Evolutionary conservation across 2,888 invertebrate genomes (phyloP).

Genomic region (Leistus spinibarbis): DNA sequence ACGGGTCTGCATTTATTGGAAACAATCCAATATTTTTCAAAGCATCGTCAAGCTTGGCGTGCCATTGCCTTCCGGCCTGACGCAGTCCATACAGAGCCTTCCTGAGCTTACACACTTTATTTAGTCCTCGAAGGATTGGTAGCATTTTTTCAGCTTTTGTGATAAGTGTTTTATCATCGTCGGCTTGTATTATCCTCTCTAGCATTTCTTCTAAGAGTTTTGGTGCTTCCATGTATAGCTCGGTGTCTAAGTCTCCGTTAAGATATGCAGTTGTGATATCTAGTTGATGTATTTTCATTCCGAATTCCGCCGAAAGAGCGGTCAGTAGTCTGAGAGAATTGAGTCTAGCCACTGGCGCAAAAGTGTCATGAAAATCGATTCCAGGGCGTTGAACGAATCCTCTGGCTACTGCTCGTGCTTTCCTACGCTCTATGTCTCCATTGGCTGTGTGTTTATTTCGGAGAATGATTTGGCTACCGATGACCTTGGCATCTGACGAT

Average conservation of each 20-base stretch:
- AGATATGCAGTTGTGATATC: conserved; percentile 29
- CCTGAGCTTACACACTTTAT: conserved; percentile 42
- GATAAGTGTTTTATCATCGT: conserved; percentile 4
- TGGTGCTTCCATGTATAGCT: conserved; percentile 41
- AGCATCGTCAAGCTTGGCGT: conserved; percentile 40
- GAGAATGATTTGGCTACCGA: too few relatives aligned
- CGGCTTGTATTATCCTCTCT: conserved; percentile 5
- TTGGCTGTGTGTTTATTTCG: too few relatives aligned
- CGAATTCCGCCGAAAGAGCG: conserved; percentile 19
- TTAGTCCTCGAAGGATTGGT: conserved; percentile 3
- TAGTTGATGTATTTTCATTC: conserved; percentile 38
- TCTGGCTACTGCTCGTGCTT: too few relatives aligned
- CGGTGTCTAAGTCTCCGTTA: conserved; percentile 39
- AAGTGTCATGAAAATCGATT: too few relatives aligned
- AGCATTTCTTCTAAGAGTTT: conserved; percentile 33
- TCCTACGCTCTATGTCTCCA: too few relatives aligned
- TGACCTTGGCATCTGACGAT: too few relatives aligned
- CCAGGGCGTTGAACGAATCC: too few relatives aligned
- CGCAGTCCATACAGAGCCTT: conserved; percentile 44
- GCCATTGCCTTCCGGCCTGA: conserved; percentile 43
- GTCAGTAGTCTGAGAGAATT: conserved; percentile 10
- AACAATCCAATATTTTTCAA: conserved; percentile 39
- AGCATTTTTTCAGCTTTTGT: conserved; percentile 20
- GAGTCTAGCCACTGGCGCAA: too few relatives aligned
- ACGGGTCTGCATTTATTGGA: conserved; percentile 41